These are phyloP conservation scores for Stichodactyla mertensii DNA, from an alignment of 64 coral and sea anemone species.

Conservation along the genomic window DNA sequence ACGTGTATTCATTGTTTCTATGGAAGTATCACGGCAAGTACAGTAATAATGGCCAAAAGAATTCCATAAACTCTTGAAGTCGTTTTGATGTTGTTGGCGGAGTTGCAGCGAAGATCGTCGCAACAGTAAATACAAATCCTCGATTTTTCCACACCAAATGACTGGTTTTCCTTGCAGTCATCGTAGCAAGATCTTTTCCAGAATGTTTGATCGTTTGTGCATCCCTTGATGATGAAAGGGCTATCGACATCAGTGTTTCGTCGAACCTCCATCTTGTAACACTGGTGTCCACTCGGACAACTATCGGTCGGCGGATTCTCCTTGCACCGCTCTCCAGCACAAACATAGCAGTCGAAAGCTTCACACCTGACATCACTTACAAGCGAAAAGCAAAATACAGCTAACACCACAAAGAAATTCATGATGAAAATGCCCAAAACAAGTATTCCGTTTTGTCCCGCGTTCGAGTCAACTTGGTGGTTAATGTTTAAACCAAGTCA, in stretches of 20 bases:
- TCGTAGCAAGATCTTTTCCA: constrained; percentile 10
- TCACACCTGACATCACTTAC: background rate
- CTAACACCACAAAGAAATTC: background rate
- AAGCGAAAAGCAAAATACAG: background rate
- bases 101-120: constrained; percentile 4
- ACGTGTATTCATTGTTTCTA: background rate
- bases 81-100: background rate
- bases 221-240: constrained; percentile 24
- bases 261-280: constrained; percentile 27
- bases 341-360: constrained; percentile 17
- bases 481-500: constrained; percentile 3
- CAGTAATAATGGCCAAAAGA: background rate
- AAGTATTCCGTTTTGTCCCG: background rate
- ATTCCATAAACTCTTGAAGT: background rate
- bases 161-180: constrained; percentile 22
- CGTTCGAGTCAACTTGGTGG: background rate
- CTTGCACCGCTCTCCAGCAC: constrained; percentile 1
- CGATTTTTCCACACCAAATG: background rate
- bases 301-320: background rate
- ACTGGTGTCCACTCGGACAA: background rate
- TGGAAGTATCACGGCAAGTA: background rate
- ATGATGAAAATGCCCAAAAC: constrained; percentile 3
- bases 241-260: constrained; percentile 9
- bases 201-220: constrained; percentile 20
- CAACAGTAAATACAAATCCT: constrained; percentile 29